phyloP scores from a whole-genome alignment of 2,113 vertebrate genomes.

The Himantopus leucocephalus region DNA sequence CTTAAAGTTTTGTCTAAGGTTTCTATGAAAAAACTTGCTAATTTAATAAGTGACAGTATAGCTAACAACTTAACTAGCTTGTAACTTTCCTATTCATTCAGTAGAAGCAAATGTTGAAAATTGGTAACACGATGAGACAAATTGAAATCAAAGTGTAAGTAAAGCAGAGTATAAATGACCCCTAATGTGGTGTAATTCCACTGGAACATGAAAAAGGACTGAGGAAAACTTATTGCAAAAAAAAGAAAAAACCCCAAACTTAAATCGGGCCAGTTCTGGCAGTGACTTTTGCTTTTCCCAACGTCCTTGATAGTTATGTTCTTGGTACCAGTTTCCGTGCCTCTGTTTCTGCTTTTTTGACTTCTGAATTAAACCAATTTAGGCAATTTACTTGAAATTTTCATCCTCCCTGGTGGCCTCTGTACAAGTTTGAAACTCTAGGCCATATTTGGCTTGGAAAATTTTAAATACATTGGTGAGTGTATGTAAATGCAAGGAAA shows the following conservation, averaged over 20 bases:
- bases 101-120: constrained; percentile 52
- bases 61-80: constrained; percentile 21
- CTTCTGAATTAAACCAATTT: background rate
- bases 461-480: background rate
- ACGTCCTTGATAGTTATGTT: rapidly evolving
- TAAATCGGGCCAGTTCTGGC: background rate
- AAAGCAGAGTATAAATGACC: background rate
- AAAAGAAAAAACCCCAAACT: background rate
- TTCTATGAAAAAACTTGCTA: constrained; percentile 34
- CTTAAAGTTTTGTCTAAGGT: constrained; percentile 31
- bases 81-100: constrained; percentile 15
- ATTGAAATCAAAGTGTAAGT: constrained; percentile 33
- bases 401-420: background rate
- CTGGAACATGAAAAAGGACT: background rate
- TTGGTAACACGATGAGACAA: constrained; percentile 2
- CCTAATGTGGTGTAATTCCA: background rate
- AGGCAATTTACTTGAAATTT: background rate
- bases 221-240: background rate
- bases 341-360: background rate
- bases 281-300: background rate
- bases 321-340: background rate
- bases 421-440: background rate
- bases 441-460: background rate
- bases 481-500: background rate
- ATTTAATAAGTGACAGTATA: constrained; percentile 44